Conservation (phyloP, 1,140 invertebrate species). For the Solen grandis region DNA sequence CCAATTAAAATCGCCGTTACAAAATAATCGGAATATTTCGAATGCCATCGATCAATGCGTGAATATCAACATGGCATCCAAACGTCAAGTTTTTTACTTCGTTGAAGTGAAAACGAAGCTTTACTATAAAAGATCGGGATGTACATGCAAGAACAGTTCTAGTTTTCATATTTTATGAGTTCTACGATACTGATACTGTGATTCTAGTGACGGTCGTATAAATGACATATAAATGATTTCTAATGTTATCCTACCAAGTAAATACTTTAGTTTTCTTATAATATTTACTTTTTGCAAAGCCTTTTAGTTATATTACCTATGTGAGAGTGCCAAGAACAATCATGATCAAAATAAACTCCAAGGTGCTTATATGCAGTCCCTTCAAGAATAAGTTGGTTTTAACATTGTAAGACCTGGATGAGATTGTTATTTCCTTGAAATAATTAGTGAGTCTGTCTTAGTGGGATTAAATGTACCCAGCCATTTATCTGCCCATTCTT, state of each 20-base stretch:
- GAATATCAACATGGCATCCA: too few species aligned
- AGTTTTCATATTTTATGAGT: too few species aligned
- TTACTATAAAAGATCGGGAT: too few species aligned
- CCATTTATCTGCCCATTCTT: slow-evolving; percentile 22
- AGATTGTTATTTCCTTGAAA: slow-evolving; percentile 4
- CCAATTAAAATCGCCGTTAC: too few species aligned
- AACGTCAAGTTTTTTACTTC: too few species aligned
- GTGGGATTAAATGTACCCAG: slow-evolving; percentile 33
- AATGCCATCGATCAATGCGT: too few species aligned
- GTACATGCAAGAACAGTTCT: too few species aligned
- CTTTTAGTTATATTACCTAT: slow-evolving; percentile 15
- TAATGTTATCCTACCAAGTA: slow-evolving; percentile 21
- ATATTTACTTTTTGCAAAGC: slow-evolving; percentile 17
- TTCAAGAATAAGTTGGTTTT: background rate
- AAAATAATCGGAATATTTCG: too few species aligned
- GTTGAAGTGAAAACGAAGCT: too few species aligned
- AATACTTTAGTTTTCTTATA: slow-evolving; percentile 11
- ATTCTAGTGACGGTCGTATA: too few species aligned
- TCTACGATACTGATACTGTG: too few species aligned
- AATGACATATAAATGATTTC: slow-evolving; percentile 31
- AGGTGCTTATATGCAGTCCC: slow-evolving; percentile 1
- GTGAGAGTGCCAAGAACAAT: slow-evolving; percentile 20
- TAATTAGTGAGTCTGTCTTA: slow-evolving; percentile 22
- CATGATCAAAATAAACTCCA: too few species aligned
- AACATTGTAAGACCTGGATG: background rate